Percentiles rank a stretch among this genome's conserved stretches.
Conservation (phyloP, 2,113 vertebrate species). For the Bolborhynchus lineola region DNA sequence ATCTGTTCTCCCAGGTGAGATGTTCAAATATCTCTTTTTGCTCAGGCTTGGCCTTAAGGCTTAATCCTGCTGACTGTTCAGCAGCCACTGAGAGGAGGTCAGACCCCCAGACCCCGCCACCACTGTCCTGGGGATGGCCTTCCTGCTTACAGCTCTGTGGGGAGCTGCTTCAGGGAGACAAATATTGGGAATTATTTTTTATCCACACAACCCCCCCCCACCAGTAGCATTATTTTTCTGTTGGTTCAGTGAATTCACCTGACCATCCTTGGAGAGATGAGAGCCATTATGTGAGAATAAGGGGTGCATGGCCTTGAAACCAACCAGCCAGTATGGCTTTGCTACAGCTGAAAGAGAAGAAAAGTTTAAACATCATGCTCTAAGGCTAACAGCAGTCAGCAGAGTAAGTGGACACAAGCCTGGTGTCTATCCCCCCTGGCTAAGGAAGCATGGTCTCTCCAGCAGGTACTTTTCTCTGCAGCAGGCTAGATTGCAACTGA, state of each 20-base stretch:
- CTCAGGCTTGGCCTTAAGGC: not conserved
- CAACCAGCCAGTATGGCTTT: not conserved
- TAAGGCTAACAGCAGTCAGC: not conserved
- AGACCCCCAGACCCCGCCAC: fast-evolving
- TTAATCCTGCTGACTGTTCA: not conserved
- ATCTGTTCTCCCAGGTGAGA: not conserved
- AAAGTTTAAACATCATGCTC: not conserved
- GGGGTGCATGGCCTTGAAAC: not conserved
- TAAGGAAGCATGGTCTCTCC: not conserved
- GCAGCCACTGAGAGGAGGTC: not conserved
- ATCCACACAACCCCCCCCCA: too few relatives aligned
- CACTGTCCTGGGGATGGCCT: not conserved
- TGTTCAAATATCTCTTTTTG: not conserved
- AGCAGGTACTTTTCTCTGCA: fast-evolving
- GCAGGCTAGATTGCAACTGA: not conserved
- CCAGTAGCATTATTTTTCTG: not conserved
- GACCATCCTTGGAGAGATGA: not conserved
- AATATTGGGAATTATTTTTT: too few relatives aligned
- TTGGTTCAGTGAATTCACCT: not conserved
- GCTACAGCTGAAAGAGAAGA: not conserved
- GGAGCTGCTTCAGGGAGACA: not conserved
- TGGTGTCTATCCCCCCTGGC: not conserved
- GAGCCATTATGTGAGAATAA: not conserved
- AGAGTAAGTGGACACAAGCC: not conserved
- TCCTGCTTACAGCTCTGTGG: too few relatives aligned